A percentile compares a stretch with the other conserved stretches of the same genome.
These are phyloP conservation scores for Gymnarchus niloticus DNA, from an alignment of 2,113 vertebrate genomes.

Conservation along the genomic window DNA sequence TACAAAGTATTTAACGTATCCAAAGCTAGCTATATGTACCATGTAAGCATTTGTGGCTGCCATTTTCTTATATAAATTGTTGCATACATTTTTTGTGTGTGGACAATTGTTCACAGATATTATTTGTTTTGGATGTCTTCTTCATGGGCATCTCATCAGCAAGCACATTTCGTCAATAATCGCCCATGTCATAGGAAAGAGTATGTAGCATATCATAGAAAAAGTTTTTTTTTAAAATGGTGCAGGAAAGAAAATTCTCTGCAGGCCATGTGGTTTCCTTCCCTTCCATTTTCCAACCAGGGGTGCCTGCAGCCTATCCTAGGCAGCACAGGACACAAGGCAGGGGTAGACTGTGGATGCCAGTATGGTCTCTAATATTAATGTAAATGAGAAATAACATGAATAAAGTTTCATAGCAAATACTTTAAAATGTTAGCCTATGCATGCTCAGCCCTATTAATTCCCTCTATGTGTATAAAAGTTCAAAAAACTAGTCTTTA, in stretches of 20 bases:
- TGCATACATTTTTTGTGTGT: not conserved
- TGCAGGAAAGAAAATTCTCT: not conserved
- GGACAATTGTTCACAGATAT: not conserved
- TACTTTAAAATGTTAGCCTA: no score
- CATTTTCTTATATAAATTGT: not conserved
- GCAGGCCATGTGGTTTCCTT: not conserved
- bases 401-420: not conserved
- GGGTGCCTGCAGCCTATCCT: not conserved
- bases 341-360: not conserved
- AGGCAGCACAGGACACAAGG: not conserved
- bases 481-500: not conserved
- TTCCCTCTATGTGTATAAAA: not conserved
- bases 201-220: not conserved
- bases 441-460: not conserved
- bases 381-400: not conserved
- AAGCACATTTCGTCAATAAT: not conserved
- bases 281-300: not conserved
- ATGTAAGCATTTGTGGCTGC: not conserved
- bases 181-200: not conserved
- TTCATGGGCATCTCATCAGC: no score
- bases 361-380: not conserved
- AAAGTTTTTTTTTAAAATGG: not conserved
- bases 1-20: not conserved
- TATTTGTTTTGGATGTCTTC: not conserved
- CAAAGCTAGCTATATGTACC: not conserved